Evolutionary conservation across 2,113 vertebrate genomes (phyloP).

Genomic region (Eurystomus gularis): DNA sequence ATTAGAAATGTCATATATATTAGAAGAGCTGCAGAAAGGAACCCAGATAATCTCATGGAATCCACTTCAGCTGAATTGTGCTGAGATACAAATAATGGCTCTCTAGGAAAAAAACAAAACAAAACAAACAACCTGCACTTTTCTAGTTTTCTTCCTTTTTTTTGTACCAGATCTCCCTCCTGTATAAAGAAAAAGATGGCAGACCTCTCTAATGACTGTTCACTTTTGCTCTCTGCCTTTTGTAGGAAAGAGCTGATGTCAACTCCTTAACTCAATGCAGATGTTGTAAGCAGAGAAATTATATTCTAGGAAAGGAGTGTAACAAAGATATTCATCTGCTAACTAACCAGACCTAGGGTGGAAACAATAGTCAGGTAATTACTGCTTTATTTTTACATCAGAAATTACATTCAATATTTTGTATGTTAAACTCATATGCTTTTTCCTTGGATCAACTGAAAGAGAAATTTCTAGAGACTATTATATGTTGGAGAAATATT

Average conservation of each 20-base stretch:
- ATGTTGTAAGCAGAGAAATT: background rate
- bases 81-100: background rate
- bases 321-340: background rate
- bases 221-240: background rate
- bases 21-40: background rate
- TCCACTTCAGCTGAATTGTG: background rate
- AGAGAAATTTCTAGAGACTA: background rate
- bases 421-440: background rate
- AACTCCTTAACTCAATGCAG: background rate
- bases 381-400: background rate
- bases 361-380: background rate
- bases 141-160: background rate
- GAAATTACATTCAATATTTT: background rate
- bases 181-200: background rate
- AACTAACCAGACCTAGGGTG: background rate
- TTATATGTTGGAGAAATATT: background rate
- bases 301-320: background rate
- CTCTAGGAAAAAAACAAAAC: background rate
- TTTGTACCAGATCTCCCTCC: fast-evolving
- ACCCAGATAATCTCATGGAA: background rate
- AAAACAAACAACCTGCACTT: fast-evolving
- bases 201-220: background rate
- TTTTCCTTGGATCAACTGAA: background rate
- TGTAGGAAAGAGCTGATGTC: background rate
- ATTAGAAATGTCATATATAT: background rate